Conservation (phyloP, 2,113 vertebrate genomes). For the Ramphastos sulfuratus region DNA sequence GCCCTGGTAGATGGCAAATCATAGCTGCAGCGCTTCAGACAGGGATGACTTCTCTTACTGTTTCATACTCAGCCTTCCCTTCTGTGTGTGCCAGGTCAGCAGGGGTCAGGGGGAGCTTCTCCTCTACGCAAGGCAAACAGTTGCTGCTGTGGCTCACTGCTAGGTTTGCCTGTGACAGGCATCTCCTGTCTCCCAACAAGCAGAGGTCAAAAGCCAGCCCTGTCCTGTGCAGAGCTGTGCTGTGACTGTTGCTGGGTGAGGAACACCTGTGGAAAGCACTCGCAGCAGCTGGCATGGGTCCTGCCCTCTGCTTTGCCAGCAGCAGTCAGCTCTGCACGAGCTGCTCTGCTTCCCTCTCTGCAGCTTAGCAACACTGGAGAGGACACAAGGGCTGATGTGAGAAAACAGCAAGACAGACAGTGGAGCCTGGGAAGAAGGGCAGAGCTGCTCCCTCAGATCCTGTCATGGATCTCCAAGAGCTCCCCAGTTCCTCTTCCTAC, state of each 20-base stretch:
- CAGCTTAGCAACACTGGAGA: not conserved
- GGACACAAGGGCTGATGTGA: not conserved
- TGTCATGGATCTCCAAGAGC: fast-evolving
- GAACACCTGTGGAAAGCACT: not conserved
- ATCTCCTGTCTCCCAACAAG: not conserved
- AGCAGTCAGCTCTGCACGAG: not conserved
- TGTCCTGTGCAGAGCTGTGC: not conserved
- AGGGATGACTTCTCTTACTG: not conserved
- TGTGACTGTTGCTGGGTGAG: not conserved
- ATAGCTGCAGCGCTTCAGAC: not conserved
- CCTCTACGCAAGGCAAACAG: not conserved
- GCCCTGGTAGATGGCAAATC: not conserved
- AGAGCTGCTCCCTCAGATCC: not conserved
- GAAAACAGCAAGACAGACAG: not conserved
- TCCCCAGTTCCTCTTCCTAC: not conserved
- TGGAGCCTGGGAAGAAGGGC: not conserved
- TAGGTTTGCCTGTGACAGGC: not conserved
- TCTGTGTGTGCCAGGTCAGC: not conserved
- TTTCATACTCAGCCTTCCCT: not conserved
- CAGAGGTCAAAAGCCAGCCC: fast-evolving
- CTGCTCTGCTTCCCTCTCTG: not conserved
- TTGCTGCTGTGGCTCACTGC: fast-evolving
- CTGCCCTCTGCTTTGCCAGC: not conserved
- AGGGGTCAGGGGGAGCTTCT: not conserved
- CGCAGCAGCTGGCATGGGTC: not conserved